Evolutionary conservation across 2,888 invertebrate genomes (phyloP), one percentile per base, ranked within the genome.

Genomic region (Dasysyrphus albostriatus): DNA sequence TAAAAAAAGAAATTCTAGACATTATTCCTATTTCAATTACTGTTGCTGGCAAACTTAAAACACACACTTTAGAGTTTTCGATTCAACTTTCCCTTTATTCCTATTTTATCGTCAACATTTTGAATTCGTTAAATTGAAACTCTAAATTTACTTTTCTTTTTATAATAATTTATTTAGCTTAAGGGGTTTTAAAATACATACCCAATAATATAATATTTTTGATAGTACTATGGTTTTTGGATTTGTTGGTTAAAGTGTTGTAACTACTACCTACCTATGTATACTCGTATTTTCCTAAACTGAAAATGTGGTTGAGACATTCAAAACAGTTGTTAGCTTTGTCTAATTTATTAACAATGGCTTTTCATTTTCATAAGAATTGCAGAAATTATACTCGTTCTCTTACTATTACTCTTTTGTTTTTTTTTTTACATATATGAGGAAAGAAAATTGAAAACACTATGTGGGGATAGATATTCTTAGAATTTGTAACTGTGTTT

Each of bases 341-440:
- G 47, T 47, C n/a, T 44, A 44, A 47, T n/a, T n/a, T n/a, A n/a
- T 47, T 47, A 47, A 47, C 47, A 47, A 47, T 47, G 2, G 16
- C 16, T 47, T 47, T 44, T 16, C 16, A 47, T 16, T 47, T 47
- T 47, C 47, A 47, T 47, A 47, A 47, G 47, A 8, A 47, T 47
- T 47, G 47, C 16, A 16, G 16, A 16, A 16, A 16, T n/a, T 44
- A n/a, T 14, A 7, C 44, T 44, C 44, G n/a, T 44, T 6, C 39
- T 3, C 0, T 12, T 39, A 39, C n/a, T 2, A n/a, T 44, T n/a
- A n/a, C 14, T 3, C 0, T 44, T n/a, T 44, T n/a, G n/a, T 44
- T 44, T 12, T 44, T 44, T n/a, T 44, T n/a, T 42, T 5, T 24
- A 3, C 3, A 24, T 24, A n/a, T n/a, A 7, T 3, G 6, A n/a